phyloP scores from a whole-genome alignment of 1,140 invertebrate genomes.

The Nasonia giraulti region DNA sequence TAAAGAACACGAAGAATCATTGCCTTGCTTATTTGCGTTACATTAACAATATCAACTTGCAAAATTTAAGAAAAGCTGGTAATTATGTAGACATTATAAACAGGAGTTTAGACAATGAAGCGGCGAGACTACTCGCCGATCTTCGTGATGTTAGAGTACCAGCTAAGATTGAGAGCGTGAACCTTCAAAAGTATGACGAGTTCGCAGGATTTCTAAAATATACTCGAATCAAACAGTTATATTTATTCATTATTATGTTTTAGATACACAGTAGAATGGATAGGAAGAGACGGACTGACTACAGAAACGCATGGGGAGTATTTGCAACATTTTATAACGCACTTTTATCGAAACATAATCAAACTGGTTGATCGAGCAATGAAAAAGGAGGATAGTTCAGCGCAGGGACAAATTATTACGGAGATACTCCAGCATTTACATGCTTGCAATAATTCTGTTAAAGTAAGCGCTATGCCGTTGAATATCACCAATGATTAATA shows the following conservation, averaged over 20 bases:
- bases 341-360: slow-evolving; percentile 96
- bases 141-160: slow-evolving; percentile 91
- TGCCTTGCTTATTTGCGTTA: slow-evolving; percentile 96
- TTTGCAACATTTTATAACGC: slow-evolving; percentile 94
- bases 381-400: slow-evolving; percentile 95
- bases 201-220: not conserved
- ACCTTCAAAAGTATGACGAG: slow-evolving; percentile 84
- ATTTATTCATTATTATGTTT: not conserved
- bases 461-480: slow-evolving; percentile 69
- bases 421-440: slow-evolving; percentile 98
- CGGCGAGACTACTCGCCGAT: slow-evolving; percentile 91
- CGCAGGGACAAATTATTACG: slow-evolving; percentile 94
- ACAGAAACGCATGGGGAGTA: slow-evolving; percentile 95
- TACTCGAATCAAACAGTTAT: not conserved
- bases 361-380: slow-evolving; percentile 95
- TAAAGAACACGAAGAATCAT: slow-evolving; percentile 96
- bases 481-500: not conserved
- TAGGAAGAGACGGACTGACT: slow-evolving; percentile 94
- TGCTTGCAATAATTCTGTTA: slow-evolving; percentile 96
- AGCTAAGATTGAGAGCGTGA: slow-evolving; percentile 90
- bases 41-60: slow-evolving; percentile 98
- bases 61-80: slow-evolving; percentile 94
- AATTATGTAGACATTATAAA: slow-evolving; percentile 97
- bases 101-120: slow-evolving; percentile 94
- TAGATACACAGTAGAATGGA: slow-evolving; percentile 98